Evolutionary conservation across 2,113 vertebrate genomes (phyloP).

Genomic region (Riparia riparia): DNA sequence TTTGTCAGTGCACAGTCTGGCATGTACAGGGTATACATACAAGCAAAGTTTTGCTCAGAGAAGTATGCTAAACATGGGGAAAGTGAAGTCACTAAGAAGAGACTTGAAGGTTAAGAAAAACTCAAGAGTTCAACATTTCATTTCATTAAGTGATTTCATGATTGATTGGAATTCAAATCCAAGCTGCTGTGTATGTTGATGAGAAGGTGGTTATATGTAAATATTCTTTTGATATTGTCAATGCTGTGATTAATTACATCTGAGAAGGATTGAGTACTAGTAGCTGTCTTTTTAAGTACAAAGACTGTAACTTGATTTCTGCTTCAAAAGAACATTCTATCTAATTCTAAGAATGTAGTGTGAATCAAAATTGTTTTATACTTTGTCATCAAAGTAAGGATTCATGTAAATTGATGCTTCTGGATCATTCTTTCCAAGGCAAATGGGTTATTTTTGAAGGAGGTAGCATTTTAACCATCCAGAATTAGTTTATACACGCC

Average conservation of each 20-base stretch:
- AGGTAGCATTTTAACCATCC: not conserved
- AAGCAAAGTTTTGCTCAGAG: not conserved
- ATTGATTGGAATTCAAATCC: not conserved
- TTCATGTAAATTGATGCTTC: not conserved
- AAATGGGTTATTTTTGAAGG: not conserved
- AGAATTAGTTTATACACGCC: not conserved
- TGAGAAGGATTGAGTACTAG: not conserved
- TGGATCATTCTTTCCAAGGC: not conserved
- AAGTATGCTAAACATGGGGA: not conserved
- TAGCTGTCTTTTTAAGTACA: not conserved
- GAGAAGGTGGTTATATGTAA: not conserved
- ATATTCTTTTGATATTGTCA: not conserved
- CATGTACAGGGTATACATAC: fast-evolving
- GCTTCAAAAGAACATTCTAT: not conserved
- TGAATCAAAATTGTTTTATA: not conserved
- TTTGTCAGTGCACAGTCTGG: not conserved
- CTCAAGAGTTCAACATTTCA: not conserved
- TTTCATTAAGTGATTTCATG: not conserved
- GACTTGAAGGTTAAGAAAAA: not conserved
- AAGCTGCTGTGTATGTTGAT: not conserved
- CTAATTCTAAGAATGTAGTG: not conserved
- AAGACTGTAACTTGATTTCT: not conserved
- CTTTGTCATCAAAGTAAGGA: not conserved
- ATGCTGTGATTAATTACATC: not conserved
- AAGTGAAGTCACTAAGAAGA: not conserved